Conservation (phyloP, 1,140 invertebrate genomes). For the Chironomus tepperi region DNA sequence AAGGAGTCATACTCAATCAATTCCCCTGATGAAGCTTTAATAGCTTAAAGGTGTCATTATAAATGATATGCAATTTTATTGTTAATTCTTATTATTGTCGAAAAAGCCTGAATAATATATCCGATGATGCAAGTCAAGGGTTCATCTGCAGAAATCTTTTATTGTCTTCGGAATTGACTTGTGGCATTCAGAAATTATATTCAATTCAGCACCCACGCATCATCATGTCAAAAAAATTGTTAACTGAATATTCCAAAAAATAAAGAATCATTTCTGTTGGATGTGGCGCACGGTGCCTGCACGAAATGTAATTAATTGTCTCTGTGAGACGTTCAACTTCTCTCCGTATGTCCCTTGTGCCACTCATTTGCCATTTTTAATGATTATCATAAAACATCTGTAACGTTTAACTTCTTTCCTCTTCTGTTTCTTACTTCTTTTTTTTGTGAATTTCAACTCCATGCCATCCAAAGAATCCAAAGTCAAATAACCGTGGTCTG, state of each 20-base stretch:
- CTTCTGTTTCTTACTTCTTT: not conserved
- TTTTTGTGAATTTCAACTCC: too few species aligned
- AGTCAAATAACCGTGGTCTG: too few species aligned
- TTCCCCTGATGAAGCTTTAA: too few species aligned
- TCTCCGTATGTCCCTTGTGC: not conserved
- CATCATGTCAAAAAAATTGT: not conserved
- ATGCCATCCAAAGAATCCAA: too few species aligned
- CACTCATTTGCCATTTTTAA: slow-evolving; percentile 8
- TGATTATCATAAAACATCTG: slow-evolving; percentile 13
- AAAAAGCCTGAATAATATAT: not conserved
- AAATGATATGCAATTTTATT: slow-evolving; percentile 15
- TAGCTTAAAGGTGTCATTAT: not conserved
- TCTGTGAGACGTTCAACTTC: not conserved
- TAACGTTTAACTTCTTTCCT: not conserved
- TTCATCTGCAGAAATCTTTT: not conserved
- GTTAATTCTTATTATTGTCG: not conserved
- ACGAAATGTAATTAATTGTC: not conserved
- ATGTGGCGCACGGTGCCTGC: not conserved
- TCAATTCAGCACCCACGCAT: not conserved
- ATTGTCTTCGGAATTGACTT: not conserved
- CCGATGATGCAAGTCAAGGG: not conserved
- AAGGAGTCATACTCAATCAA: too few species aligned
- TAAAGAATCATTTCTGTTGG: not conserved
- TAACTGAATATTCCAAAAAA: not conserved
- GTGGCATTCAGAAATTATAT: not conserved